phyloP scores from a whole-genome alignment of 2,888 invertebrate genomes.

The Agrochola litura region DNA sequence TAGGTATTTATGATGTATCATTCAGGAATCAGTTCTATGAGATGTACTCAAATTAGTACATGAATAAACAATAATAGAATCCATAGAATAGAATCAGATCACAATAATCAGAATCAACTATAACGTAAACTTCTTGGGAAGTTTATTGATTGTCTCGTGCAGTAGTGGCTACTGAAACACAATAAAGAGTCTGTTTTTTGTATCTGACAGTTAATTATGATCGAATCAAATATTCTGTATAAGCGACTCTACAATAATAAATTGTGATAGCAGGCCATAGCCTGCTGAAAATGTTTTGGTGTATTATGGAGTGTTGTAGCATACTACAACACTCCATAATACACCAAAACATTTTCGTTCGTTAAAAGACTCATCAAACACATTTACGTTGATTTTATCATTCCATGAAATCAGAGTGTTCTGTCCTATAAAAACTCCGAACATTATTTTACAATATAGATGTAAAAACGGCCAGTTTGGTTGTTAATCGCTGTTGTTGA shows the following conservation, averaged over 20 bases:
- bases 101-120: neutral
- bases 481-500: slow-evolving; percentile 31
- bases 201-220: neutral
- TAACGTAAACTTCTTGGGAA: neutral
- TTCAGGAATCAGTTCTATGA: neutral
- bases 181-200: neutral
- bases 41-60: neutral
- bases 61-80: neutral
- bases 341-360: slow-evolving; percentile 19
- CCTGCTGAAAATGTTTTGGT: too few species aligned
- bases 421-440: slow-evolving; percentile 14
- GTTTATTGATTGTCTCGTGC: neutral
- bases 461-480: slow-evolving; percentile 25
- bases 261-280: neutral
- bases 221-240: neutral
- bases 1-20: neutral
- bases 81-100: neutral
- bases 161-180: neutral
- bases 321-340: neutral
- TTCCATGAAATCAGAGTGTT: slow-evolving; percentile 38
- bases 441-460: slow-evolving; percentile 26
- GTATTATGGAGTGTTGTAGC: too few species aligned
- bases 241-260: neutral
- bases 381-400: slow-evolving; percentile 34
- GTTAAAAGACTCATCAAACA: slow-evolving; percentile 37